Evolutionary conservation across 2,888 invertebrate genomes (phyloP).

Genomic region (Agrotis puta): DNA sequence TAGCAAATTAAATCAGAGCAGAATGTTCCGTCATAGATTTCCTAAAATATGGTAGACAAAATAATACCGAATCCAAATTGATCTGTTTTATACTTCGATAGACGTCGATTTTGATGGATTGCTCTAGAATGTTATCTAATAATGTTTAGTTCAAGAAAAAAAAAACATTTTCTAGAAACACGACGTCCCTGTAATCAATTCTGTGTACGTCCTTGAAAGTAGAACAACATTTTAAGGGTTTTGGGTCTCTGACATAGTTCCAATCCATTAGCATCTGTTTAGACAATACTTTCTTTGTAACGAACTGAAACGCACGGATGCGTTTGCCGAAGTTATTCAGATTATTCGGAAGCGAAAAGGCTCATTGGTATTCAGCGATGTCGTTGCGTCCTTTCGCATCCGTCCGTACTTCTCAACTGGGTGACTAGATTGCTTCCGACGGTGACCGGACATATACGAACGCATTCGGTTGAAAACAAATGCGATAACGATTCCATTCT

Average conservation of each 20-base stretch:
- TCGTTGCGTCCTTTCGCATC: constrained; percentile 41
- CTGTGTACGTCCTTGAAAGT: constrained; percentile 10
- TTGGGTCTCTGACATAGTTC: constrained; percentile 31
- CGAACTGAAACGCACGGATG: constrained; percentile 40
- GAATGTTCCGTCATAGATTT: constrained; percentile 6
- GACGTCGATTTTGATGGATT: constrained; percentile 43
- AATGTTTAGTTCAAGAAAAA: constrained; percentile 23
- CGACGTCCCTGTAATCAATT: constrained; percentile 14
- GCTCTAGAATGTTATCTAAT: constrained; percentile 35
- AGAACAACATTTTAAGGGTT: constrained; percentile 29
- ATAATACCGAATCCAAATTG: constrained; percentile 34
- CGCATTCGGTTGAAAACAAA: constrained; percentile 30
- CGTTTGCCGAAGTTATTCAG: constrained; percentile 35
- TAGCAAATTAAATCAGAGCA: constrained; percentile 14
- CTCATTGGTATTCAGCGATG: constrained; percentile 59
- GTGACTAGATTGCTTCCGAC: constrained; percentile 54
- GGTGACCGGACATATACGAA: constrained; percentile 35
- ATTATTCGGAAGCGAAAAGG: constrained; percentile 35
- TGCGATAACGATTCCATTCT: constrained; percentile 19
- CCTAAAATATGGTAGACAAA: constrained; percentile 16
- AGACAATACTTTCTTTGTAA: constrained; percentile 26
- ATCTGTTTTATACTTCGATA: constrained; percentile 37
- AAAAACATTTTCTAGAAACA: neutral
- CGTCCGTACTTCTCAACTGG: constrained; percentile 56
- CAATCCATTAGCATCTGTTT: constrained; percentile 36